Conservation (phyloP, 2,113 vertebrate species). For the Paradoxurus hermaphroditus region DNA sequence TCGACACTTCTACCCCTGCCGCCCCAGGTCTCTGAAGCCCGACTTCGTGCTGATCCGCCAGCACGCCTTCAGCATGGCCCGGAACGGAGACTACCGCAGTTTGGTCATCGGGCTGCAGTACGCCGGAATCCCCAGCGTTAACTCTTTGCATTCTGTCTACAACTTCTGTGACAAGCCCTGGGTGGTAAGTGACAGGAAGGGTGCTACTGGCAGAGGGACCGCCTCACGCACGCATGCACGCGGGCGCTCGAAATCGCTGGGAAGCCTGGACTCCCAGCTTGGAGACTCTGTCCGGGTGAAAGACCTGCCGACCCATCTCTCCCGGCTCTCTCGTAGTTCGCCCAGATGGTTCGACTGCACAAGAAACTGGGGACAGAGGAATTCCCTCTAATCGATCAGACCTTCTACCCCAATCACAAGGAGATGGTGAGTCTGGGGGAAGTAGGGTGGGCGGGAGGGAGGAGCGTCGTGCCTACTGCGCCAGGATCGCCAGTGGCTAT, state of each 20-base stretch:
- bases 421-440: conserved; percentile 90
- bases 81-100: conserved; percentile 92
- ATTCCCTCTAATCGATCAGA: conserved; percentile 94
- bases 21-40: conserved; percentile 88
- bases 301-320: not conserved
- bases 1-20: not conserved
- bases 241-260: not conserved
- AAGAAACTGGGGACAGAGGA: conserved; percentile 91
- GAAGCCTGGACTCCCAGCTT: not conserved
- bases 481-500: not conserved
- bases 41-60: conserved; percentile 94
- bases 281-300: not conserved
- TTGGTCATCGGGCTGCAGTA: conserved; percentile 94
- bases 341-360: conserved; percentile 90
- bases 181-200: conserved; percentile 86
- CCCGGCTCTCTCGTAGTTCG: conserved; percentile 85
- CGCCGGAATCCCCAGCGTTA: conserved; percentile 90
- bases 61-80: conserved; percentile 94
- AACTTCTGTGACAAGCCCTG: conserved; percentile 97
- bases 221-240: not conserved
- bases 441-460: not conserved
- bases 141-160: conserved; percentile 93
- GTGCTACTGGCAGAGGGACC: not conserved
- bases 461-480: not conserved
- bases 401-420: conserved; percentile 94